Evolutionary conservation across 2,797 vertebrate genomes (phyloP).

Genomic region (Melanotaenia trifasciata): DNA sequence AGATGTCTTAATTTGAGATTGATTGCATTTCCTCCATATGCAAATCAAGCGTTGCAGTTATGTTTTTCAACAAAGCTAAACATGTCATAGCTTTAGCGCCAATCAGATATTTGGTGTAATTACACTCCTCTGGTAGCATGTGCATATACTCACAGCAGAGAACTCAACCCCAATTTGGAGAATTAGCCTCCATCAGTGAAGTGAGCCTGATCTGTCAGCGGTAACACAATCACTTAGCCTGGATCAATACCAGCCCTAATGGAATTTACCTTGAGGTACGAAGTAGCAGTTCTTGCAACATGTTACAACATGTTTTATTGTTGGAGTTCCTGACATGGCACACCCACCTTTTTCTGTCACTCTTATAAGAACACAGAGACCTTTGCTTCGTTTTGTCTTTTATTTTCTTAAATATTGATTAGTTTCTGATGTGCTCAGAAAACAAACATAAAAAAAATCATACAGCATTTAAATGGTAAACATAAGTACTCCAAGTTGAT

Average conservation of each 20-base stretch:
- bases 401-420: conserved; percentile 98
- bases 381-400: conserved; percentile 84
- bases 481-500: conserved; percentile 95
- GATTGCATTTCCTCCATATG: not conserved
- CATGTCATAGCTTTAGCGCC: not conserved
- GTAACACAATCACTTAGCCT: conserved; percentile 64
- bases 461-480: conserved; percentile 96
- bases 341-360: conserved; percentile 67
- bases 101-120: not conserved
- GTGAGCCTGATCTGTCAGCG: conserved; percentile 50
- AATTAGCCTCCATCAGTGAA: conserved; percentile 40
- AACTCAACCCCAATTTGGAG: conserved; percentile 24
- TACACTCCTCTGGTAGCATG: not conserved
- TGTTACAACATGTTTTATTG: conserved; percentile 82
- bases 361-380: conserved; percentile 67
- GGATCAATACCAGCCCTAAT: conserved; percentile 71
- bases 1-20: not conserved
- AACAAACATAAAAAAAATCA: conserved; percentile 94
- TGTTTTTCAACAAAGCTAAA: not conserved
- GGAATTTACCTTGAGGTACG: conserved; percentile 78
- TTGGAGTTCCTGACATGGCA: conserved; percentile 66
- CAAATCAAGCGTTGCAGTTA: not conserved
- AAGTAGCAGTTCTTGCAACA: conserved; percentile 73
- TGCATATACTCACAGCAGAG: conserved; percentile 3
- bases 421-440: conserved; percentile 91